phyloP scores from a whole-genome alignment of 2,797 vertebrate genomes.

The Echeneis naucrates region DNA sequence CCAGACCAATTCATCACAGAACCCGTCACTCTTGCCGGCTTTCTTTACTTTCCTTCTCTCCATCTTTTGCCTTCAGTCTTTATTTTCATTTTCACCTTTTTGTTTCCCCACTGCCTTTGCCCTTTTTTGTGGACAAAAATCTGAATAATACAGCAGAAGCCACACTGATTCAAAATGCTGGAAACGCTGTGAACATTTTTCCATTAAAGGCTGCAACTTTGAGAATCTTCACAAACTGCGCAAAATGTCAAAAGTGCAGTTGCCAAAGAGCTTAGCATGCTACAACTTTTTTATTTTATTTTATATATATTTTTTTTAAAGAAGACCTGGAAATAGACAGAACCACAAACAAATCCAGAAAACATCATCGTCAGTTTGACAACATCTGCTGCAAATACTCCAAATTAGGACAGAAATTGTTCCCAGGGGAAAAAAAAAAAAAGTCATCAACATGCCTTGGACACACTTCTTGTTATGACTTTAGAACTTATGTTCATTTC shows the following conservation, averaged over 20 bases:
- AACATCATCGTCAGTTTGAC: too few species aligned
- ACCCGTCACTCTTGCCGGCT: constrained; percentile 37
- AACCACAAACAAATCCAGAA: too few species aligned
- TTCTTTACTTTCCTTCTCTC: constrained; percentile 11
- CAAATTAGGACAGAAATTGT: too few species aligned
- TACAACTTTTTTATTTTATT: too few species aligned
- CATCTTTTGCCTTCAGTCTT: constrained; percentile 12
- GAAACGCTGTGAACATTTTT: neutral
- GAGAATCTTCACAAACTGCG: constrained; percentile 20
- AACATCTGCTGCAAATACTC: too few species aligned
- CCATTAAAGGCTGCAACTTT: neutral
- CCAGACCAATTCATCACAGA: constrained; percentile 69
- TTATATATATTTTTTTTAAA: too few species aligned
- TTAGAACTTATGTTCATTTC: too few species aligned
- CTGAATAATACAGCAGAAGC: constrained; percentile 7
- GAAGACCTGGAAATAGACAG: too few species aligned
- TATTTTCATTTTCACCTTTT: constrained; percentile 25
- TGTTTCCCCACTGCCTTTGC: constrained; percentile 4
- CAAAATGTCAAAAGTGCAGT: constrained; percentile 36
- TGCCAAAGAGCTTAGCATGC: too few species aligned
- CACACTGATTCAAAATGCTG: constrained; percentile 3
- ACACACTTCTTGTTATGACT: too few species aligned
- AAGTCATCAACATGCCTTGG: too few species aligned
- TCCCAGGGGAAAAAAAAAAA: too few species aligned
- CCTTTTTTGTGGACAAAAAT: constrained; percentile 1